Evolutionary conservation across 2,888 invertebrate species (phyloP).

Genomic region (Arctia plantaginis): DNA sequence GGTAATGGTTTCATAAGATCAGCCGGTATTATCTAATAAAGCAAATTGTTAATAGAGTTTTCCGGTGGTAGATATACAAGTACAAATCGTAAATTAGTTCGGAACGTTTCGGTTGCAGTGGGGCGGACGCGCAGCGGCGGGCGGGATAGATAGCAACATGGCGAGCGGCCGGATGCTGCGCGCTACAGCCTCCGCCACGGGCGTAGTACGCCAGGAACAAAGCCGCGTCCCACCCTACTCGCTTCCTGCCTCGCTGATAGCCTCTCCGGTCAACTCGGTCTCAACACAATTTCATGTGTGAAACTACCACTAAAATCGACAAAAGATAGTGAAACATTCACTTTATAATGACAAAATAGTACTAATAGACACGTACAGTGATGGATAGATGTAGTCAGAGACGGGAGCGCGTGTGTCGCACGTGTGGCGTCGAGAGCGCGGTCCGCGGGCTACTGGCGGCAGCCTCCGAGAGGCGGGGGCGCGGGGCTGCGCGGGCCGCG

Average conservation of each 20-base stretch:
- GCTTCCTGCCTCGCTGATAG: constrained; percentile 63
- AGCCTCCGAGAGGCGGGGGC: constrained; percentile 71
- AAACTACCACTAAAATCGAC: constrained; percentile 70
- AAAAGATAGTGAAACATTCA: constrained; percentile 56
- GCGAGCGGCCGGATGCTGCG: constrained; percentile 83
- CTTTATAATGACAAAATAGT: constrained; percentile 54
- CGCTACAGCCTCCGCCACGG: constrained; percentile 78
- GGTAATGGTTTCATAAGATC: constrained; percentile 30
- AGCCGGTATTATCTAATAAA: constrained; percentile 30
- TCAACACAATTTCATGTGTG: constrained; percentile 66
- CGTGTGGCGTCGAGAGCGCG: constrained; percentile 76
- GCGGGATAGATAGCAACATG: constrained; percentile 63
- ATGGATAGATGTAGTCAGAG: constrained; percentile 49
- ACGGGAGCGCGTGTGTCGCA: constrained; percentile 59
- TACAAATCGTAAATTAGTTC: constrained; percentile 36
- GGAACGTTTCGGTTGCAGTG: constrained; percentile 43
- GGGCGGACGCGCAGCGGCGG: constrained; percentile 58
- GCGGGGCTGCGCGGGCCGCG: constrained; percentile 82
- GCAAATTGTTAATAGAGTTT: constrained; percentile 43
- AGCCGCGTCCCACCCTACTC: constrained; percentile 77
- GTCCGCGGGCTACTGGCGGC: constrained; percentile 82
- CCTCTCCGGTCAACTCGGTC: constrained; percentile 61
- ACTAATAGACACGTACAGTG: constrained; percentile 64
- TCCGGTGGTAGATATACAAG: constrained; percentile 35
- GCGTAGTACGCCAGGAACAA: constrained; percentile 79